Base-by-base conservation (phyloP, 2,888 invertebrate genomes). In the Petrolisthes cinctipes region DNA sequence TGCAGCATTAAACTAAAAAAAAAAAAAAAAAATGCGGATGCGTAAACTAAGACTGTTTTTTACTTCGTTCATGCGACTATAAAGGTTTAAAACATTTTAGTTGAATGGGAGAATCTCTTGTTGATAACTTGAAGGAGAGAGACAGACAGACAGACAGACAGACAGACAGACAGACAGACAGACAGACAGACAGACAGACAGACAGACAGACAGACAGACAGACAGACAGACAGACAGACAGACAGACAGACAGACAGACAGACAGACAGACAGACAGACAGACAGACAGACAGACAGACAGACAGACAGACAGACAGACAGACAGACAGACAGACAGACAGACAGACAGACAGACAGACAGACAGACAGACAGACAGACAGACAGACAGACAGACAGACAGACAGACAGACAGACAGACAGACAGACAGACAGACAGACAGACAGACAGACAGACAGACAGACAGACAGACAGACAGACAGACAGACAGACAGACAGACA, bases 121-220 rank as follows among this genome's bases (percentile, higher is more conserved):
- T 37, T 37, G 37, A 2, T 37, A 37, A 37, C 2, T 37, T 37
- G 37, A 37, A 37, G 37, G 37, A n/a, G n/a, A n/a, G 53, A 5
- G 80, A 56, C 20, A 80, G 80, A 56, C 57, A 80, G 80, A 56
- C 57, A 82, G 23, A 61, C 20, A 80, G 56, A 80, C 57, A 80
- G 80, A 80, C 57, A 80, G 56, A 56, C 20, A 80, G 80, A 56
- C 20, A 80, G 81, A 61, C 66, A 76, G 37, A 76, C 76, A 76
- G 76, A 76, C 76, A 76, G 76, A 76, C 76, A 76, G 76, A 76
- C 76, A 76, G 37, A 76, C 76, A 76, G 76, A 76, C 76, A 76
- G 76, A 76, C 76, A 76, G 76, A 76, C 76, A 76, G 76, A 76
- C 76, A 76, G 76, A 76, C 76, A 76, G 76, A 76, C 76, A 76